These are phyloP conservation scores for Intellagama lesueurii DNA, from an alignment of 2,797 vertebrate genomes.

Conservation along the genomic window DNA sequence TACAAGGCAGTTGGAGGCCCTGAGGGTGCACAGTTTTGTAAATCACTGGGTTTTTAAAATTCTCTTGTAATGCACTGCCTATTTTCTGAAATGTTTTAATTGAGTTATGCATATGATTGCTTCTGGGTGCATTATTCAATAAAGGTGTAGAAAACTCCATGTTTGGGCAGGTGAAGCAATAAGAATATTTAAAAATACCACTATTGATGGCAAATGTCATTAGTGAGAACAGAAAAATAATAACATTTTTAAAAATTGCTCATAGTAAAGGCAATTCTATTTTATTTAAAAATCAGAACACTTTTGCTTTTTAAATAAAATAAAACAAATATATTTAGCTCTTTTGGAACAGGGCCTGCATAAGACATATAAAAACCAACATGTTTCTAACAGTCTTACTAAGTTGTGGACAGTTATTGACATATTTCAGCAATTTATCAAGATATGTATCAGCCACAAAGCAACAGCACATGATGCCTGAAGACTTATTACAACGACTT, in stretches of 20 bases:
- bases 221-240: neutral
- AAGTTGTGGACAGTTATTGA: slow-evolving; percentile 42
- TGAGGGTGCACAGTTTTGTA: slow-evolving; percentile 59
- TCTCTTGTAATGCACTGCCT: slow-evolving; percentile 68
- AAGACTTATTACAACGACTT: slow-evolving; percentile 21
- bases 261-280: neutral
- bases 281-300: no score
- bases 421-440: slow-evolving; percentile 37
- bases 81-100: slow-evolving; percentile 72
- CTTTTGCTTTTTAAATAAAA: neutral
- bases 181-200: slow-evolving; percentile 36
- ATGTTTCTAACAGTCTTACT: slow-evolving; percentile 25
- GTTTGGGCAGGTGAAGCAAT: slow-evolving; percentile 32
- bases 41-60: slow-evolving; percentile 66
- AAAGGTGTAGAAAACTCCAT: slow-evolving; percentile 42
- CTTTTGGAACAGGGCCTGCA: neutral
- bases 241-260: neutral
- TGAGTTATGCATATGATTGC: slow-evolving; percentile 64
- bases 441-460: slow-evolving; percentile 36
- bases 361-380: neutral
- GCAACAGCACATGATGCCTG: neutral
- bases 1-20: slow-evolving; percentile 58
- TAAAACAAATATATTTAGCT: neutral
- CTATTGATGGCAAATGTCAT: neutral
- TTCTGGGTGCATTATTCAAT: slow-evolving; percentile 49